Evolutionary conservation across 1,140 invertebrate species (phyloP), one percentile per base, ranked within the genome.

Genomic region (Euschistus heros): DNA sequence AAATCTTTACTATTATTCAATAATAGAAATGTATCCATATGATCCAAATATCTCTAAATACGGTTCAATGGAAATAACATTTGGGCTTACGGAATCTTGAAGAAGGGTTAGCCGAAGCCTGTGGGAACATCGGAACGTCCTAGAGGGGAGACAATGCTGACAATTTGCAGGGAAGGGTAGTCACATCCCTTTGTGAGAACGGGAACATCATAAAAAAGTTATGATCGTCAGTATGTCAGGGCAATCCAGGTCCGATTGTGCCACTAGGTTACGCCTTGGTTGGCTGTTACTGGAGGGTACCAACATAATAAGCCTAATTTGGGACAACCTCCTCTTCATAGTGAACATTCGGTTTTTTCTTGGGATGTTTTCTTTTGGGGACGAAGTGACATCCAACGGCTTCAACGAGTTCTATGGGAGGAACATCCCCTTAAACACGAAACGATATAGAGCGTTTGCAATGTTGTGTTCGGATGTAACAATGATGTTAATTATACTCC

Each of bases 191-290:
- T 50, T 18, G n/a, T 50, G 47, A 50, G 47, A 50, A 50, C 3
- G n/a, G 47, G 47, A n/a, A 22, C 47, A 50, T 50, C 47, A 50
- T 50, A 50, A 50, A 50, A 50, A 50, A 50, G 47, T 50, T 50
- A 50, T 50, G 47, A 50, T 50, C 10, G 10, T 22, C 5, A 18
- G 47, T 50, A 50, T 50, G 47, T 50, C 47, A 50, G 2, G 47
- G n/a, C 22, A 50, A 50, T 50, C 47, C 47, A 50, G 47, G 33
- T 50, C n/a, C n/a, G 47, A 50, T 50, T 50, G 47, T 50, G 22
- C 47, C 22, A 18, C 47, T 20, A 50, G 33, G 33, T 13, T 37
- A 37, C 33, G 33, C 47, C 47, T 50, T 50, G n/a, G 4, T 20
- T 10, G 6, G 47, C 5, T 50, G 22, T 22, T 50, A 18, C 47